Base-by-base conservation (phyloP, 2,888 invertebrate species). In the Timema cristinae region DNA sequence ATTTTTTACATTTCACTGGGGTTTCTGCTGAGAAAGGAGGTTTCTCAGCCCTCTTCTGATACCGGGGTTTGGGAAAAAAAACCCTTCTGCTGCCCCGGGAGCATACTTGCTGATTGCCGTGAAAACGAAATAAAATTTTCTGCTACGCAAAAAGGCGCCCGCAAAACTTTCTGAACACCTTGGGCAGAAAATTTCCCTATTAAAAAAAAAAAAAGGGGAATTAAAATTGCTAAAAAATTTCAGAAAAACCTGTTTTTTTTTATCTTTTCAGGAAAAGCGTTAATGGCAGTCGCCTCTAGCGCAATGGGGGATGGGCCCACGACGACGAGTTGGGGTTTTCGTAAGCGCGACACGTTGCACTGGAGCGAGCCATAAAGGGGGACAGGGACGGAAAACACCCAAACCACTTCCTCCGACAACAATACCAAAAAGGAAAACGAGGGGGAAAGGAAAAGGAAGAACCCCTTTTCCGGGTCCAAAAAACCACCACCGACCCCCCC, bases 281-380 rank as follows among this genome's bases (percentile, higher is more conserved):
- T 32, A 32, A 32, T 32, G 56, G 56, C 7, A 16, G 56, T 16
- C 56, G 56, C n/a, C n/a, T 15, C n/a, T 9, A 15, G 51, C 51
- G 66, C 15, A 32, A 15, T 66, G 70, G 67, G 52, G 51, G 67
- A 59, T n/a, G 10, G 66, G 56, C 61, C n/a, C n/a, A n/a, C 4
- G 59, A 66, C 49, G 78, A 79, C 73, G 80, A 80, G 56, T 81
- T 80, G 71, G 81, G 80, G n/a, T n/a, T n/a, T 81, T 79, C 72
- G 79, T 78, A 75, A 71, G 70, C 77, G 80, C 69, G 76, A 78
- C 67, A 76, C 77, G 0, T 75, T 70, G 51, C 76, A 49, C 75
- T 75, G 66, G 68, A 67, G 15, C 74, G 71, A 32, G 74, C 74
- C 7, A 48, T 73, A 7, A 32, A 66, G 54, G 47, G 50, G 32